A percentile compares a stretch with the other conserved stretches of the same genome.
Conservation (phyloP, 2,113 vertebrate genomes). For the Chauna torquata region DNA sequence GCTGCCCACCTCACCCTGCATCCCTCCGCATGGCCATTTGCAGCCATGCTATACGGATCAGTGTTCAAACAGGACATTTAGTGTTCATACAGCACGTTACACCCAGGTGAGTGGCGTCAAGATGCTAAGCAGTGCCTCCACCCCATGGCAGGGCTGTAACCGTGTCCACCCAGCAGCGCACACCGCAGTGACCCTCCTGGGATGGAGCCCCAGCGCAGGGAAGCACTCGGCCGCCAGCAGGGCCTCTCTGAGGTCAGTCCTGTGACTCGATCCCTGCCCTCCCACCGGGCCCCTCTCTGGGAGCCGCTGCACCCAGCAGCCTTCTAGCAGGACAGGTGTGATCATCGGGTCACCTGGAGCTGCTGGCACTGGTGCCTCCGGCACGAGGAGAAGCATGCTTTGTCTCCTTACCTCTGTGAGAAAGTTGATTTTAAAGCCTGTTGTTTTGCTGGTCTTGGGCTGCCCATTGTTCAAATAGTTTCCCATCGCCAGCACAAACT, state of each 20-base stretch:
- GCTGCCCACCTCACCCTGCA: rapidly evolving
- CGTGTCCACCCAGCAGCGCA: not conserved
- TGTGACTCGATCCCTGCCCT: rapidly evolving
- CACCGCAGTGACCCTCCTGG: too few relatives aligned
- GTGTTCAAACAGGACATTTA: not conserved
- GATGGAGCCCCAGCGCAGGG: too few relatives aligned
- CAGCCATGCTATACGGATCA: not conserved
- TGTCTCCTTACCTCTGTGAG: constrained; percentile 86
- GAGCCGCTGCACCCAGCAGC: rapidly evolving
- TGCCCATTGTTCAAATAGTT: constrained; percentile 98
- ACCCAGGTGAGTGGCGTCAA: rapidly evolving
- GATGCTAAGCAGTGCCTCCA: not conserved
- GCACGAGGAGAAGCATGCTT: rapidly evolving
- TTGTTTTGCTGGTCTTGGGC: constrained; percentile 91
- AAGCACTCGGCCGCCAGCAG: not conserved
- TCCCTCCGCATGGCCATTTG: not conserved
- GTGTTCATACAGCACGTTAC: not conserved
- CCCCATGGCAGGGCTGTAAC: not conserved
- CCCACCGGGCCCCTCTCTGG: rapidly evolving
- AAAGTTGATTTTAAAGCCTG: constrained; percentile 98
- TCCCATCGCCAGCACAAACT: constrained; percentile 99
- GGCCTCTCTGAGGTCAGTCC: not conserved
- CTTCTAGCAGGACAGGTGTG: rapidly evolving
- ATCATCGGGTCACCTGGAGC: not conserved
- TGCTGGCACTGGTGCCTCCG: rapidly evolving